These are phyloP conservation scores for Zygogramma bicolorata DNA, from an alignment of 2,888 invertebrate genomes.

Conservation along the genomic window DNA sequence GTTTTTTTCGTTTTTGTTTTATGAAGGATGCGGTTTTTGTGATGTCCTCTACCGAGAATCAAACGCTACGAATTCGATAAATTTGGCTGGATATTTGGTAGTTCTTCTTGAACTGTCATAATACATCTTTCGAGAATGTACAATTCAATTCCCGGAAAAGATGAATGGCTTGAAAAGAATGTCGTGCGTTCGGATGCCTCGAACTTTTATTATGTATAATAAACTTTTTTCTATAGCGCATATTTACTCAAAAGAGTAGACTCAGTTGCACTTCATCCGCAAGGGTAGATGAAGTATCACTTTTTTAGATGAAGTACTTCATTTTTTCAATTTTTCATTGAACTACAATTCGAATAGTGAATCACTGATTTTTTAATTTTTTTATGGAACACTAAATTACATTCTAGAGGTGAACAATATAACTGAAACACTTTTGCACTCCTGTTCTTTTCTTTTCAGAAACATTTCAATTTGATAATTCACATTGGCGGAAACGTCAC, in stretches of 20 bases:
- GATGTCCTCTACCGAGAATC: constrained; percentile 15
- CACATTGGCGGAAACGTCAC: too few species aligned
- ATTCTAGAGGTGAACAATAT: too few species aligned
- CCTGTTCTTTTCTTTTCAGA: too few species aligned
- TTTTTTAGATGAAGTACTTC: too few species aligned
- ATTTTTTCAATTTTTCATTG: too few species aligned
- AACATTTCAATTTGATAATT: too few species aligned
- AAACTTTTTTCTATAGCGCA: neutral
- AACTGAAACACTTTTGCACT: too few species aligned
- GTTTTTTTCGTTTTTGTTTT: constrained; percentile 1
- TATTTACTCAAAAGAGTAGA: neutral
- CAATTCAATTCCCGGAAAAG: constrained; percentile 24
- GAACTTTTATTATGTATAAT: neutral
- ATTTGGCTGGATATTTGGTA: constrained; percentile 23
- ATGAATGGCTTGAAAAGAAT: neutral
- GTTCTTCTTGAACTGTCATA: constrained; percentile 35
- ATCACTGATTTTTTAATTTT: too few species aligned
- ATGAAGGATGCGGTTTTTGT: constrained; percentile 17
- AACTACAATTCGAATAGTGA: too few species aligned
- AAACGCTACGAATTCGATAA: constrained; percentile 1
- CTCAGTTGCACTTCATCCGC: too few species aligned
- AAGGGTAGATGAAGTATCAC: too few species aligned
- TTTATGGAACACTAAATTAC: too few species aligned
- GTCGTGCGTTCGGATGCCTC: neutral
- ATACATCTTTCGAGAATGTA: constrained; percentile 31